phyloP scores from a whole-genome alignment of 2,113 vertebrate genomes.

The Rousettus leschenaultii region DNA sequence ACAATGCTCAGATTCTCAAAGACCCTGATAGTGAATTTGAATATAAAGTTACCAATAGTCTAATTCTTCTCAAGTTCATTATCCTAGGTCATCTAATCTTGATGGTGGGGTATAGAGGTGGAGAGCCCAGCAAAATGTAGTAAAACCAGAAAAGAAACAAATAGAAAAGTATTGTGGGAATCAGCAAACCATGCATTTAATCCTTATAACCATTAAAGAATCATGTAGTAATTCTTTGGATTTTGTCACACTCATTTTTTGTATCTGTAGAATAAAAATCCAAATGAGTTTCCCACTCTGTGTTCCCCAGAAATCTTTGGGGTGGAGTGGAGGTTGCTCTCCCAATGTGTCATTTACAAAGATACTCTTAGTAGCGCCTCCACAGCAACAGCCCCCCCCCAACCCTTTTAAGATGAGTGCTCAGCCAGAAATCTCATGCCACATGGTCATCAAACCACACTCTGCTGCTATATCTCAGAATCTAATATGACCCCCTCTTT shows the following conservation, averaged over 20 bases:
- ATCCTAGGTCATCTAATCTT: neutral
- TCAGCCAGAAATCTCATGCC: neutral
- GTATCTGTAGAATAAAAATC: neutral
- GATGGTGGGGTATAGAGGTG: neutral
- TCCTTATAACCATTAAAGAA: neutral
- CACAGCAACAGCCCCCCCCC: too few relatives aligned
- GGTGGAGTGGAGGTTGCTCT: neutral
- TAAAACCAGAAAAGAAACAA: neutral
- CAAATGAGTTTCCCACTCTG: neutral
- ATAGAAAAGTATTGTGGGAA: neutral
- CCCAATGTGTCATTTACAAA: neutral
- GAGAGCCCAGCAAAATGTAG: neutral
- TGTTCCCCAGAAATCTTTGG: neutral
- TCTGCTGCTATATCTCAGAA: neutral
- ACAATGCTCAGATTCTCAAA: neutral
- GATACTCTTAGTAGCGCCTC: neutral
- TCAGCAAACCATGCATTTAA: neutral
- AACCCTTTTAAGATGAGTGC: neutral
- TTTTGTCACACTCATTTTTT: neutral
- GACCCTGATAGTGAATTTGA: neutral
- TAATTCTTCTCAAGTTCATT: neutral
- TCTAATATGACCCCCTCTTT: neutral
- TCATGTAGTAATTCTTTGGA: neutral
- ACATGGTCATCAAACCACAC: neutral
- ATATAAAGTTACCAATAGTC: neutral